A percentile compares a stretch with the other conserved stretches of the same genome.
phyloP scores from a whole-genome alignment of 1,140 invertebrate species.

The Magallana gigas region DNA sequence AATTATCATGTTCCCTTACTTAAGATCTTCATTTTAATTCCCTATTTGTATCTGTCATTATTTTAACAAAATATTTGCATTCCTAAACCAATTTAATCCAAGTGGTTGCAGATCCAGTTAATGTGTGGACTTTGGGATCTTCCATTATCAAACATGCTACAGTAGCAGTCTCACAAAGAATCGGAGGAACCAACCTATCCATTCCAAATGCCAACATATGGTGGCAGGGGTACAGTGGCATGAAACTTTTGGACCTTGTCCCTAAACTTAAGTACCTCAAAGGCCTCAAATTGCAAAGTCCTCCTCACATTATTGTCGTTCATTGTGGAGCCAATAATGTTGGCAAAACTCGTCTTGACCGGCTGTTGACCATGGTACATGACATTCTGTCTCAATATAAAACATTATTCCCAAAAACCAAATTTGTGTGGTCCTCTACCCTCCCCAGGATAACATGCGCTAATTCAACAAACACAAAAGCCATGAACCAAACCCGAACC shows the following conservation, averaged over 20 bases:
- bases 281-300: not conserved
- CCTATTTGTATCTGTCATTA: not conserved
- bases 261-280: not conserved
- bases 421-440: too few relatives aligned
- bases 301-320: slow-evolving; percentile 19
- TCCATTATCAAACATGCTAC: slow-evolving; percentile 40
- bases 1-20: too few relatives aligned
- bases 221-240: slow-evolving; percentile 48
- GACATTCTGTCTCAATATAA: too few relatives aligned
- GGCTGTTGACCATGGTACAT: too few relatives aligned
- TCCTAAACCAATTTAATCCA: too few relatives aligned
- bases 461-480: too few relatives aligned
- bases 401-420: too few relatives aligned
- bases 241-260: slow-evolving; percentile 1
- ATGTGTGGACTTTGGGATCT: slow-evolving; percentile 44
- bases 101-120: not conserved
- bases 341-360: not conserved
- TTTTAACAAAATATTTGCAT: not conserved
- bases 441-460: too few relatives aligned
- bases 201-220: not conserved
- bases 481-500: too few relatives aligned
- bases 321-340: slow-evolving; percentile 44
- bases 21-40: too few relatives aligned
- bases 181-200: not conserved
- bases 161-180: not conserved